Base-by-base conservation (phyloP, 1,140 invertebrate species). In the Linepithema humile region DNA sequence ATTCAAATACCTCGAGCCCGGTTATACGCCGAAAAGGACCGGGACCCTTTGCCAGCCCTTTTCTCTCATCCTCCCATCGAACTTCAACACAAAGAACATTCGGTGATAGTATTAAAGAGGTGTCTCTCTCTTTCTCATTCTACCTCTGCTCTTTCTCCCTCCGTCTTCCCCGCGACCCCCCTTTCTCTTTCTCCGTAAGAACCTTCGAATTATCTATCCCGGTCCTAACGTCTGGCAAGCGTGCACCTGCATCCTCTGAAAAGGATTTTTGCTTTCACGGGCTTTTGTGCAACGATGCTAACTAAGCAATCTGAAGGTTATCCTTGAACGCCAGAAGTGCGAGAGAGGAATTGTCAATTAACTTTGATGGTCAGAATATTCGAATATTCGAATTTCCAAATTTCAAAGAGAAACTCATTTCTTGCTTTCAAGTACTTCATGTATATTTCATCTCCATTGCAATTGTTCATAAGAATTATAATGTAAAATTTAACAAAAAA, bases 1-100 rank as follows among this genome's bases (percentile, higher is more conserved):
- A 90, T 90, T 85, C 60, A 90, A 90, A 90, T 90, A 90, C 85
- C 62, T 83, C n/a, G n/a, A 65, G 85, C 87, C 86, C 82, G 77
- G 88, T 89, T 88, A 82, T 75, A 83, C 57, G 84, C 86, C 82
- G 83, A 67, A 88, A 87, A 73, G 85, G 85, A 78, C 74, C 40
- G 26, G 45, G 80, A 48, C 69, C 85, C 82, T 85, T 83, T 80
- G 82, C 72, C 55, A 72, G 48, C 70, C 73, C 75, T 70, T 70
- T 80, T 70, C 77, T 85, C 73, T 23, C 57, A 10, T 64, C 59
- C 83, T 48, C 74, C 70, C 64, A 50, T 53, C 83, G 48, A 80
- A 84, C 80, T 87, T 88, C 62, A 74, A 64, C 82, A 82, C 87
- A 84, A 89, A 86, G 84, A 88, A 88, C 86, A 87, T 84, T 88